phyloP scores from a whole-genome alignment of 2,888 invertebrate genomes.

The Polylopha cassiicola region DNA sequence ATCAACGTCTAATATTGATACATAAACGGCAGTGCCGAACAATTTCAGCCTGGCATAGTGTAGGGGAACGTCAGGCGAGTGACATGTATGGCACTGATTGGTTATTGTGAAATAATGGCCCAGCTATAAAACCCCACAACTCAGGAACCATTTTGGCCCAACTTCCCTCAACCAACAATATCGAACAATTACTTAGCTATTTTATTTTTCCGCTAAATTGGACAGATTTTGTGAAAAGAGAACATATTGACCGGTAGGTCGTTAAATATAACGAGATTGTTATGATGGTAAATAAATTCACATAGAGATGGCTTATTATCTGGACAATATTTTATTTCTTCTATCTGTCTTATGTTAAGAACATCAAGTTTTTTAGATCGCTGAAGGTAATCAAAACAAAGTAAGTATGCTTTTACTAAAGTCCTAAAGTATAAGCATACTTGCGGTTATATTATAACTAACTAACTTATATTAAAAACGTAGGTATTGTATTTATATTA shows the following conservation, averaged over 20 bases:
- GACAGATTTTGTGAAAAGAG: conserved; percentile 58
- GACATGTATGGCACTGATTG: conserved; percentile 68
- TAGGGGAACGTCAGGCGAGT: conserved; percentile 60
- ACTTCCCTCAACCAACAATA: conserved; percentile 27
- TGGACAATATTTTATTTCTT: too few relatives aligned
- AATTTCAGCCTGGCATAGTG: conserved; percentile 31
- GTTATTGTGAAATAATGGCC: conserved; percentile 69
- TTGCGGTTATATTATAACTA: too few relatives aligned
- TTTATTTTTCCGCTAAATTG: conserved; percentile 56
- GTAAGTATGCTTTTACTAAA: too few relatives aligned
- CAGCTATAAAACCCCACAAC: conserved; percentile 36
- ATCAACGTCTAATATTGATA: conserved; percentile 23
- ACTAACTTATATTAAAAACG: too few relatives aligned
- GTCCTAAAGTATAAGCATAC: too few relatives aligned
- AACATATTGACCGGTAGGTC: conserved; percentile 44
- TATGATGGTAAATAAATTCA: conserved; percentile 15
- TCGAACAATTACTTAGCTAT: conserved; percentile 51
- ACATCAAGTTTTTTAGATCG: too few relatives aligned
- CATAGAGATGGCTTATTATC: too few relatives aligned
- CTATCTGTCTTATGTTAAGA: too few relatives aligned
- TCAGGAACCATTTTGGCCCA: conserved; percentile 20
- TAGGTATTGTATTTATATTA: too few relatives aligned
- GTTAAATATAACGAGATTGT: conserved; percentile 72
- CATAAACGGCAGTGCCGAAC: conserved; percentile 30
- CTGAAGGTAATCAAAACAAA: too few relatives aligned